phyloP scores from a whole-genome alignment of 2,888 invertebrate species.

The Oxytorus armatus region DNA sequence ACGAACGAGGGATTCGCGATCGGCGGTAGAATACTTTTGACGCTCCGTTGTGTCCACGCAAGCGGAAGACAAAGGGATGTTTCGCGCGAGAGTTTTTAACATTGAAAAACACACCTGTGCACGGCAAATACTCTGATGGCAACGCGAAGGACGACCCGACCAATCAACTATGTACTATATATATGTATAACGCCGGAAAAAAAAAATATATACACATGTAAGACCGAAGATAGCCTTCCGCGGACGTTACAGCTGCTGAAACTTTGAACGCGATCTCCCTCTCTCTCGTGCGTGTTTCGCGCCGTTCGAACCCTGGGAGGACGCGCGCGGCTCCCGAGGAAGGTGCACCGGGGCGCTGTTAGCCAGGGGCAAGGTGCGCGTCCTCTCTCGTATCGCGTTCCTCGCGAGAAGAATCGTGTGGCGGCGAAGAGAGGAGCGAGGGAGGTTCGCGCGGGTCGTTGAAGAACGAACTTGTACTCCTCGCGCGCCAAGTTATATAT shows the following conservation, averaged over 20 bases:
- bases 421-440: slow-evolving; percentile 15
- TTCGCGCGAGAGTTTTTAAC: slow-evolving; percentile 34
- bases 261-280: slow-evolving; percentile 41
- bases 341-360: slow-evolving; percentile 59
- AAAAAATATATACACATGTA: not conserved
- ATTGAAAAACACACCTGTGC: slow-evolving; percentile 61
- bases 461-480: too few species aligned
- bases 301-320: slow-evolving; percentile 8
- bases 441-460: too few species aligned
- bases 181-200: too few species aligned
- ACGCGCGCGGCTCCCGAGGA: slow-evolving; percentile 43
- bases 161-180: slow-evolving; percentile 18
- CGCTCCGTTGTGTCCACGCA: too few species aligned
- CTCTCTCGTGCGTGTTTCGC: slow-evolving; percentile 40
- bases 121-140: slow-evolving; percentile 46
- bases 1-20: too few species aligned
- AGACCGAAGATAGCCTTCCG: slow-evolving; percentile 64
- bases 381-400: slow-evolving; percentile 48
- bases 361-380: slow-evolving; percentile 67
- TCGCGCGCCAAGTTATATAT: too few species aligned
- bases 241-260: slow-evolving; percentile 64
- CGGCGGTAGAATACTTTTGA: too few species aligned
- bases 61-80: slow-evolving; percentile 48
- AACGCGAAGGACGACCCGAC: slow-evolving; percentile 62
- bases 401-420: slow-evolving; percentile 10